These are phyloP conservation scores for Oncorhynchus mykiss DNA, from an alignment of 2,113 vertebrate genomes.

Conservation along the genomic window DNA sequence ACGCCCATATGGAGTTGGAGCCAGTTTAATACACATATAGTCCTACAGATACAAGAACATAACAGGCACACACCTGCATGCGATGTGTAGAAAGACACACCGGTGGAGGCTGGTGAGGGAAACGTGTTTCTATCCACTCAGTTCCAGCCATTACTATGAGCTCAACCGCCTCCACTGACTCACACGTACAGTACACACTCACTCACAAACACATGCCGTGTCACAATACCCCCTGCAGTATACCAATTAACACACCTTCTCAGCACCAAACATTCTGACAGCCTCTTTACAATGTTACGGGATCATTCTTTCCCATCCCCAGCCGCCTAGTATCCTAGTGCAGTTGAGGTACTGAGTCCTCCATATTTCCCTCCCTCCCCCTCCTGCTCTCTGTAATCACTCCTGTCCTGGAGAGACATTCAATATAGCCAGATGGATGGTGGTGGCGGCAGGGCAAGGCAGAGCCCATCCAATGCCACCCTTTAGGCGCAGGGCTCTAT, in stretches of 20 bases:
- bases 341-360: neutral
- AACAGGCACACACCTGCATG: neutral
- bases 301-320: neutral
- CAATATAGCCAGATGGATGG: conserved; percentile 56
- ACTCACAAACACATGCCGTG: conserved; percentile 16
- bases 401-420: conserved; percentile 54
- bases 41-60: neutral
- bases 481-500: neutral
- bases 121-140: no score
- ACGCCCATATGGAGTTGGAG: neutral
- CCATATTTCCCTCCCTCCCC: conserved; percentile 13
- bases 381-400: conserved; percentile 30
- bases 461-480: neutral
- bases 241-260: neutral
- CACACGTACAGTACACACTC: conserved; percentile 3
- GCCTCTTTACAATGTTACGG: neutral
- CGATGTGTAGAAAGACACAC: neutral
- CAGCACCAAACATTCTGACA: neutral
- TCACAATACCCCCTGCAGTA: conserved; percentile 7
- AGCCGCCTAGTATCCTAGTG: neutral
- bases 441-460: conserved; percentile 33
- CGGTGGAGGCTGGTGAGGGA: no score
- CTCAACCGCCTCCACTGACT: no score
- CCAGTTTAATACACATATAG: neutral
- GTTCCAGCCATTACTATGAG: no score